These are phyloP conservation scores for Threskiornis aethiopicus DNA, from an alignment of 2,797 vertebrate genomes.

Conservation along the genomic window DNA sequence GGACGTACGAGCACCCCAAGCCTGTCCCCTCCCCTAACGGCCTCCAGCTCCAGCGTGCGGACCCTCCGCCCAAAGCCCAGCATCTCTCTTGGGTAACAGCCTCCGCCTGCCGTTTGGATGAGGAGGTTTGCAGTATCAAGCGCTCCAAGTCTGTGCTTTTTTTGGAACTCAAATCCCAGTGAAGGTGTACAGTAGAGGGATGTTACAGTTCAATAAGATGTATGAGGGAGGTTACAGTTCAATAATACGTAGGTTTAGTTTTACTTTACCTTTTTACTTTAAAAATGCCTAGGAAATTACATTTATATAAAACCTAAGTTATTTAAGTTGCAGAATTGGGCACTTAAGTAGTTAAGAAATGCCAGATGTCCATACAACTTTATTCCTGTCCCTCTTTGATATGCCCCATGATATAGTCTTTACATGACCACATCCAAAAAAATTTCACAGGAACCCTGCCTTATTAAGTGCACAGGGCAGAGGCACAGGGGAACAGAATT, in stretches of 20 bases:
- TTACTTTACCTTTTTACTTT: not conserved
- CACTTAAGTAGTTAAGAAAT: constrained; percentile 45
- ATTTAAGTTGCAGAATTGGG: constrained; percentile 15
- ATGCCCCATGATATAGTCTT: not conserved
- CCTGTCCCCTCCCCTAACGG: not conserved
- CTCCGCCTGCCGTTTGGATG: not conserved
- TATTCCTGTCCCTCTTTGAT: constrained; percentile 20
- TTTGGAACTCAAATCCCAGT: not conserved
- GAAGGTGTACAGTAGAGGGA: not conserved
- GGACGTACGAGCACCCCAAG: accelerated
- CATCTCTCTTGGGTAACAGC: accelerated
- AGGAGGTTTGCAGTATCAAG: not conserved
- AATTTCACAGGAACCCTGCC: not conserved
- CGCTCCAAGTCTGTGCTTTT: not conserved
- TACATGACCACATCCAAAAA: constrained; percentile 11
- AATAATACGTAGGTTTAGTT: not conserved
- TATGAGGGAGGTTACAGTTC: not conserved
- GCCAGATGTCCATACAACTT: constrained; percentile 33
- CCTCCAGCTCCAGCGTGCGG: accelerated
- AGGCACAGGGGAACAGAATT: constrained; percentile 46
- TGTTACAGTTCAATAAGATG: not conserved
- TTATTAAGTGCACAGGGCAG: constrained; percentile 4
- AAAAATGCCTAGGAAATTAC: constrained; percentile 33
- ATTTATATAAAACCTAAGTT: constrained; percentile 13
- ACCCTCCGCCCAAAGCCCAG: not conserved